Evolutionary conservation across 2,797 vertebrate genomes (phyloP).

Genomic region (Yasuhikotakia modesta): DNA sequence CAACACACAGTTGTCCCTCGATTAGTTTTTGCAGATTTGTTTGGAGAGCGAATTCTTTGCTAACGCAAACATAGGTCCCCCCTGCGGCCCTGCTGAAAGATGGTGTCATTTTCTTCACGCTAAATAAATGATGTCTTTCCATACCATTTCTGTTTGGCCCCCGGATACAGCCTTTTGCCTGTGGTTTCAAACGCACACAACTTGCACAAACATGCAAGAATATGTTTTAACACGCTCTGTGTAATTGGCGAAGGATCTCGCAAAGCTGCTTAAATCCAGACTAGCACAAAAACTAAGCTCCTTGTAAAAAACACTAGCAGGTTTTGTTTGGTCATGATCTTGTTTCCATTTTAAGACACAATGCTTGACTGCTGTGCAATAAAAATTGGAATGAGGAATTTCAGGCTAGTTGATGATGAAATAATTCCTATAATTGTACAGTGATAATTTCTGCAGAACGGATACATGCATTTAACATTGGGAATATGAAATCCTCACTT

Average conservation of each 20-base stretch:
- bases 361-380: background rate
- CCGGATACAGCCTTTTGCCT: slow-evolving; percentile 35
- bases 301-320: background rate
- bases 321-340: background rate
- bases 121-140: slow-evolving; percentile 62
- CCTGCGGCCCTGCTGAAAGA: slow-evolving; percentile 59
- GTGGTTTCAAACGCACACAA: slow-evolving; percentile 31
- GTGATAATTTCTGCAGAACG: background rate
- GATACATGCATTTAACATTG: background rate
- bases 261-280: slow-evolving; percentile 34
- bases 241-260: slow-evolving; percentile 4
- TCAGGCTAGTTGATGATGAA: background rate
- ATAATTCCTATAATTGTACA: background rate
- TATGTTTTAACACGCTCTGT: slow-evolving; percentile 42
- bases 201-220: slow-evolving; percentile 54
- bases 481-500: background rate
- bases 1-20: slow-evolving; percentile 36
- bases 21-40: slow-evolving; percentile 62
- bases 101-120: slow-evolving; percentile 55
- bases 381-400: background rate
- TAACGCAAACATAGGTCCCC: slow-evolving; percentile 63
- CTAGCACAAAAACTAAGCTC: background rate
- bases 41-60: slow-evolving; percentile 71
- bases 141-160: slow-evolving; percentile 37
- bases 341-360: background rate